phyloP scores from a whole-genome alignment of 1,140 invertebrate species.

The Fopius arisanus region DNA sequence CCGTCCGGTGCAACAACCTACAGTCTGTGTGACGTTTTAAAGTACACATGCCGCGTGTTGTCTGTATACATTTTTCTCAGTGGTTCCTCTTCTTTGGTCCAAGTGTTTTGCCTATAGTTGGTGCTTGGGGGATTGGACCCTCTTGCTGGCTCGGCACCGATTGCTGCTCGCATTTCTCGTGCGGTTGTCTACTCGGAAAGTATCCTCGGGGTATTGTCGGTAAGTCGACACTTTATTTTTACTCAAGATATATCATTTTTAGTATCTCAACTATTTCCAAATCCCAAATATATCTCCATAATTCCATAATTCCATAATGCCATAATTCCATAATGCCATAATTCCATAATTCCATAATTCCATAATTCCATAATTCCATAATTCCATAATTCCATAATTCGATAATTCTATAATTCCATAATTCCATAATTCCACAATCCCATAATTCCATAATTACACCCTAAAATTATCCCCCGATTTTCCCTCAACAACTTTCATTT shows the following conservation, averaged over 20 bases:
- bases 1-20: slow-evolving; percentile 59
- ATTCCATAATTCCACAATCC: too few species aligned
- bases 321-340: too few species aligned
- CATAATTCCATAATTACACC: too few species aligned
- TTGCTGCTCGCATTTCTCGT: slow-evolving; percentile 64
- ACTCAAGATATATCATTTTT: neutral
- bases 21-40: slow-evolving; percentile 51
- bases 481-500: too few species aligned
- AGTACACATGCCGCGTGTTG: slow-evolving; percentile 45
- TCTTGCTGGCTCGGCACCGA: slow-evolving; percentile 52
- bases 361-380: too few species aligned
- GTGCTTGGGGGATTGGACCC: slow-evolving; percentile 29
- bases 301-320: too few species aligned
- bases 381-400: too few species aligned
- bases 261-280: neutral
- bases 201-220: slow-evolving; percentile 61
- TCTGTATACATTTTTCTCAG: slow-evolving; percentile 27
- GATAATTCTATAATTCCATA: too few species aligned
- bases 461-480: too few species aligned
- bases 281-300: too few species aligned
- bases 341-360: too few species aligned
- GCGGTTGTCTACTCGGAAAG: slow-evolving; percentile 66
- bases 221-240: slow-evolving; percentile 45
- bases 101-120: neutral
- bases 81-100: slow-evolving; percentile 46